These are phyloP conservation scores for Orchesella flavescens DNA, from an alignment of 2,888 invertebrate species.

Conservation along the genomic window DNA sequence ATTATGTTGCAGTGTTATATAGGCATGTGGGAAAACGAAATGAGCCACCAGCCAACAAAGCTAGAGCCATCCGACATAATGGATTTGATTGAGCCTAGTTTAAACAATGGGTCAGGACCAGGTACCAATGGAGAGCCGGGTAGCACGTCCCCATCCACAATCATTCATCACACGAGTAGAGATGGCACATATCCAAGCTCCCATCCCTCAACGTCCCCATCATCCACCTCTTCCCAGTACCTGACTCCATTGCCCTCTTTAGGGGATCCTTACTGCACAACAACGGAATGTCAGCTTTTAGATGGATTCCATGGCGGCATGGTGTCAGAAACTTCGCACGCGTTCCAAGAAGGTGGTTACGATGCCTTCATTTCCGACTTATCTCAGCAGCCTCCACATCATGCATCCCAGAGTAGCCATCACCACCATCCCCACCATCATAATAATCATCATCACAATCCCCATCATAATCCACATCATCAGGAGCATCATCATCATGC, in stretches of 20 bases:
- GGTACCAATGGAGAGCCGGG: constrained; percentile 7
- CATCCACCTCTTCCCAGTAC: constrained; percentile 62
- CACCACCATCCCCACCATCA: constrained; percentile 18
- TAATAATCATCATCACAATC: constrained; percentile 29
- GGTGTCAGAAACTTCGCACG: constrained; percentile 66
- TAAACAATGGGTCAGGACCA: not conserved
- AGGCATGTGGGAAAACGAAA: constrained; percentile 70
- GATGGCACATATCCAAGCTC: constrained; percentile 17
- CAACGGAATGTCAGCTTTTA: constrained; percentile 63
- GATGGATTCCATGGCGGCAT: constrained; percentile 65
- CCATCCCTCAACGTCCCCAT: not conserved
- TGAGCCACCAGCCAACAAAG: constrained; percentile 63
- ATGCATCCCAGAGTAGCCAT: not conserved
- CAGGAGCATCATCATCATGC: not conserved
- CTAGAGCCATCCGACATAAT: constrained; percentile 68
- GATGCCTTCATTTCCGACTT: constrained; percentile 69
- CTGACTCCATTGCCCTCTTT: constrained; percentile 65
- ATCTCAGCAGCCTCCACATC: constrained; percentile 33
- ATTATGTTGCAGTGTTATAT: constrained; percentile 57
- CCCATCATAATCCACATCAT: constrained; percentile 4
- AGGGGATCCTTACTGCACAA: constrained; percentile 64
- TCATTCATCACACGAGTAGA: constrained; percentile 51
- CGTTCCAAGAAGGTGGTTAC: constrained; percentile 66
- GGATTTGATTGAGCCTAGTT: constrained; percentile 65
- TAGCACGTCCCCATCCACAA: constrained; percentile 52